These are phyloP conservation scores for Drosophila eohydei DNA, from an alignment of 2,888 invertebrate species.

Conservation along the genomic window DNA sequence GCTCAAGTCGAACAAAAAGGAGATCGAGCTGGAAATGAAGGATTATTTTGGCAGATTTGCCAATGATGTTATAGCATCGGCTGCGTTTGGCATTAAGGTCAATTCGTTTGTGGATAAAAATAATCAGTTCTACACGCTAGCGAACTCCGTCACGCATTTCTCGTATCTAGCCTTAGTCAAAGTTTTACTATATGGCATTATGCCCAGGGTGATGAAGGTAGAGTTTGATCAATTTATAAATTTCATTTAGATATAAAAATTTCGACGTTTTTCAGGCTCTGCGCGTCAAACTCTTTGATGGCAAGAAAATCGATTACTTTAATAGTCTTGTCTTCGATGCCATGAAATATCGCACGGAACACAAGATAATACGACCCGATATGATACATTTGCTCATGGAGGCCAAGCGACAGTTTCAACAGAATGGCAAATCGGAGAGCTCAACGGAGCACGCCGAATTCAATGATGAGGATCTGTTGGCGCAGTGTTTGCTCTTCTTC, in stretches of 20 bases:
- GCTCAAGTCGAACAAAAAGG: neutral
- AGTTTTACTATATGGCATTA: slow-evolving; percentile 57
- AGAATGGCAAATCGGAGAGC: neutral
- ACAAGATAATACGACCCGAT: slow-evolving; percentile 86
- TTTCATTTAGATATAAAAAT: neutral
- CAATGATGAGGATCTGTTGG: slow-evolving; percentile 86
- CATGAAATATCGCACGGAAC: slow-evolving; percentile 85
- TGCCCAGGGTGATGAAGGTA: slow-evolving; percentile 74
- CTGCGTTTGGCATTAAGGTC: slow-evolving; percentile 85
- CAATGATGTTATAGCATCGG: slow-evolving; percentile 85
- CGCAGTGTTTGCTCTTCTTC: slow-evolving; percentile 86
- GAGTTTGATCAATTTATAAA: neutral
- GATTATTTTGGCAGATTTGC: slow-evolving; percentile 78
- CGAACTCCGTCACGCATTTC: slow-evolving; percentile 85
- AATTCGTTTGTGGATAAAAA: slow-evolving; percentile 86
- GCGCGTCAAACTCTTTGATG: slow-evolving; percentile 79
- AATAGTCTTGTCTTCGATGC: slow-evolving; percentile 83
- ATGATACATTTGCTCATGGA: slow-evolving; percentile 87
- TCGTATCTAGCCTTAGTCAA: slow-evolving; percentile 60
- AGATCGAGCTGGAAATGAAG: slow-evolving; percentile 82
- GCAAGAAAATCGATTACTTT: slow-evolving; percentile 83
- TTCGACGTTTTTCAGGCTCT: slow-evolving; percentile 39
- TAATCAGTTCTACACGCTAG: slow-evolving; percentile 86
- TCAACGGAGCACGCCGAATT: slow-evolving; percentile 35
- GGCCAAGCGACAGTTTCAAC: slow-evolving; percentile 75